Conservation (phyloP, 2,888 invertebrate species). For the Sympetrum striolatum region DNA sequence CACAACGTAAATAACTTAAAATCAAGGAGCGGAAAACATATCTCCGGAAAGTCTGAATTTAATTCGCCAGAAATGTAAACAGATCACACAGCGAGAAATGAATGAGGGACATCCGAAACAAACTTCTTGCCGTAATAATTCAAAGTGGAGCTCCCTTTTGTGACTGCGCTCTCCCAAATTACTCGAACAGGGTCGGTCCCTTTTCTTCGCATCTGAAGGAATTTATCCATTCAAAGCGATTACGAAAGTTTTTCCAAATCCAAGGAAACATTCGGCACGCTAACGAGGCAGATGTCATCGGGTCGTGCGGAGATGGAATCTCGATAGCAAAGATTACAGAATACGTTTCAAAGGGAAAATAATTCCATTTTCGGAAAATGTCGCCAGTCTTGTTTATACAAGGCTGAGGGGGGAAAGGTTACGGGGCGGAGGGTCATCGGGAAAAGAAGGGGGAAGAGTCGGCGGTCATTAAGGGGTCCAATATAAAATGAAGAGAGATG, state of each 20-base stretch:
- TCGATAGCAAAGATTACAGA: neutral
- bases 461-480: neutral
- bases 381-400: slow-evolving; percentile 9
- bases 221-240: neutral
- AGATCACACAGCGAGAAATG: no score
- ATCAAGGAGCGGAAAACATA: no score
- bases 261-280: neutral
- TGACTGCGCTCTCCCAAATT: neutral
- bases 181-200: neutral
- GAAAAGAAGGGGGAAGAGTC: neutral
- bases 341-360: slow-evolving; percentile 26
- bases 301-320: neutral
- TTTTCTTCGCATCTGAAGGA: neutral
- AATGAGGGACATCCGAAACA: neutral
- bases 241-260: neutral
- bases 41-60: no score
- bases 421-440: neutral
- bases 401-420: neutral
- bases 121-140: neutral
- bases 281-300: neutral
- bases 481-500: neutral
- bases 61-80: no score
- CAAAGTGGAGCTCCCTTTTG: neutral
- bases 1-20: no score
- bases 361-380: slow-evolving; percentile 35